phyloP scores from a whole-genome alignment of 2,888 invertebrate species.

The Drosophila infuscata region DNA sequence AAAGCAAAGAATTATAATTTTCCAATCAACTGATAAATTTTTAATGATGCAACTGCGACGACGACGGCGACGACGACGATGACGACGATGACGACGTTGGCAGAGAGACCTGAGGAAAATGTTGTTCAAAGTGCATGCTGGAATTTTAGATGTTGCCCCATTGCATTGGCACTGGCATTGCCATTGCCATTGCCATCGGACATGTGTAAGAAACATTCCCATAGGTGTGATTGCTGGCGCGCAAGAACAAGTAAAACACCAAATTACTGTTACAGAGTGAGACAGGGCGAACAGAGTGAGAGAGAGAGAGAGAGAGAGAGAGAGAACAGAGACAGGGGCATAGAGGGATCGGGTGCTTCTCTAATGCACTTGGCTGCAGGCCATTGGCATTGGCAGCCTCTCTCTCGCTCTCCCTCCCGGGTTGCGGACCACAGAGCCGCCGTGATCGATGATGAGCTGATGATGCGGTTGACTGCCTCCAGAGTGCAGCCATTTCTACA shows the following conservation, averaged over 20 bases:
- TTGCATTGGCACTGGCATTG: slow-evolving; percentile 28
- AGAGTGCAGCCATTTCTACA: slow-evolving; percentile 40
- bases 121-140: slow-evolving; percentile 76
- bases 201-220: slow-evolving; percentile 80
- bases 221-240: slow-evolving; percentile 81
- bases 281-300: not conserved
- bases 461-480: slow-evolving; percentile 61
- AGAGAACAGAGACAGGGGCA: not conserved
- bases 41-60: slow-evolving; percentile 69
- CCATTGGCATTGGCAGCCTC: slow-evolving; percentile 57
- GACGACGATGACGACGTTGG: slow-evolving; percentile 1
- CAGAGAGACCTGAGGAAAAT: slow-evolving; percentile 58
- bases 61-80: slow-evolving; percentile 9
- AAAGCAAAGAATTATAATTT: slow-evolving; percentile 80
- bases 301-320: not conserved
- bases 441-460: slow-evolving; percentile 76
- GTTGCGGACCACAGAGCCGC: slow-evolving; percentile 53
- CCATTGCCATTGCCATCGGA: slow-evolving; percentile 39
- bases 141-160: slow-evolving; percentile 58
- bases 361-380: slow-evolving; percentile 63
- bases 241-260: slow-evolving; percentile 80
- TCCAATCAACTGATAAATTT: slow-evolving; percentile 80
- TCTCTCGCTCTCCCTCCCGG: not conserved
- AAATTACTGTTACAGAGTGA: slow-evolving; percentile 70
- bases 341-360: slow-evolving; percentile 17